Conservation (phyloP, 2,797 vertebrate genomes). For the Pseudocheirus occidentalis region DNA sequence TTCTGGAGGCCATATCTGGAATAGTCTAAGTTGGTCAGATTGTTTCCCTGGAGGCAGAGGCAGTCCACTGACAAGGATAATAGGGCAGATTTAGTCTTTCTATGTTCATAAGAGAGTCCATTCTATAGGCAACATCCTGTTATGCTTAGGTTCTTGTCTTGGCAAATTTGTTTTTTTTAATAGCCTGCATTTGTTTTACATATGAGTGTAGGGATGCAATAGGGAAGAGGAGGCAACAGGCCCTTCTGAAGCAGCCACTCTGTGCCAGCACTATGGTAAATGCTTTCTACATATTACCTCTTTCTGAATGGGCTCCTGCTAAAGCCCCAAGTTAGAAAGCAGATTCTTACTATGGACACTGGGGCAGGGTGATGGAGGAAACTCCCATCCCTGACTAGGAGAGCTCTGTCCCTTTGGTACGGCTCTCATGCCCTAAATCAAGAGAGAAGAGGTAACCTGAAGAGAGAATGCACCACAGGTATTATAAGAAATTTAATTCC, state of each 20-base stretch:
- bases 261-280: not conserved
- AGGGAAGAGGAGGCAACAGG: not conserved
- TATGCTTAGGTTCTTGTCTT: not conserved
- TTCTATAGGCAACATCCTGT: not conserved
- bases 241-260: not conserved
- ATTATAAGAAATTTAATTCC: not conserved
- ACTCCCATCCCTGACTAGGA: not conserved
- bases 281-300: not conserved
- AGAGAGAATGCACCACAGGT: not conserved
- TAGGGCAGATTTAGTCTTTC: not conserved
- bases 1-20: not conserved
- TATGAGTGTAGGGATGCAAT: not conserved
- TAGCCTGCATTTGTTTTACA: not conserved
- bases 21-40: not conserved
- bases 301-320: not conserved
- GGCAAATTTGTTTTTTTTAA: not conserved
- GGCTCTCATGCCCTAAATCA: not conserved
- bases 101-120: not conserved
- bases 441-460: not conserved
- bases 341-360: not conserved
- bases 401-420: not conserved
- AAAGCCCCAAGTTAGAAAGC: not conserved
- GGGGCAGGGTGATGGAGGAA: not conserved
- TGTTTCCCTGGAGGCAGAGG: not conserved
- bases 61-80: not conserved